phyloP scores from a whole-genome alignment of 2,113 vertebrate genomes.

The Hiodon tergisus region DNA sequence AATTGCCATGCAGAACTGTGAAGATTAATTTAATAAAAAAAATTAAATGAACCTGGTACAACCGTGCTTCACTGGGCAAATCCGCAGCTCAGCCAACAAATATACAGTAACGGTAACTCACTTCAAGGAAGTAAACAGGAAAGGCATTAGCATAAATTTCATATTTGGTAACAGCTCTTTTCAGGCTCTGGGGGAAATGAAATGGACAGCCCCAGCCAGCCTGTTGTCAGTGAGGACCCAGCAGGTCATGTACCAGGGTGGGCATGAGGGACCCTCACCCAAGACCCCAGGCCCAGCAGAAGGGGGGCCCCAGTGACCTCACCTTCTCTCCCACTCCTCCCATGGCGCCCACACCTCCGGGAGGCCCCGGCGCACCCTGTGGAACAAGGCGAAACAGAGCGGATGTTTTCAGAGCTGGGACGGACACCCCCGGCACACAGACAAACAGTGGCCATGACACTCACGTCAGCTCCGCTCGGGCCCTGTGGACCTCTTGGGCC shows the following conservation, averaged over 20 bases:
- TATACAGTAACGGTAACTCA: no score
- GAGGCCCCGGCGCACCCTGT: conserved; percentile 89
- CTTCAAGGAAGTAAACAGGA: no score
- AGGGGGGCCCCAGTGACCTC: conserved; percentile 28
- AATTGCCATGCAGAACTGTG: background rate
- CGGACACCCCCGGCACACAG: background rate
- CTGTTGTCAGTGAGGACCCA: no score
- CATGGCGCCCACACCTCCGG: conserved; percentile 80
- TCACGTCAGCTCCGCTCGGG: conserved; percentile 77
- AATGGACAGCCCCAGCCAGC: no score
- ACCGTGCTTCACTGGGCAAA: no score
- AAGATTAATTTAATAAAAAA: background rate
- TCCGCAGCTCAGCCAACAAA: no score
- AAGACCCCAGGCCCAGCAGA: background rate
- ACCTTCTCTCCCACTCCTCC: conserved; percentile 94
- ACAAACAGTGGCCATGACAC: conserved; percentile 28
- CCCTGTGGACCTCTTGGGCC: conserved; percentile 78
- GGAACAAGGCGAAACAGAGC: background rate
- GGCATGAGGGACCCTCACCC: no score
- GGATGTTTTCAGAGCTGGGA: background rate
- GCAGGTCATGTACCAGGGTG: no score
- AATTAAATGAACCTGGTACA: background rate
- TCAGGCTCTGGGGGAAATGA: no score
- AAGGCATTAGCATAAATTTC: no score
- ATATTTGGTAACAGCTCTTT: no score